phyloP scores from a whole-genome alignment of 1,140 invertebrate genomes.

The Drosophila ogumai region DNA sequence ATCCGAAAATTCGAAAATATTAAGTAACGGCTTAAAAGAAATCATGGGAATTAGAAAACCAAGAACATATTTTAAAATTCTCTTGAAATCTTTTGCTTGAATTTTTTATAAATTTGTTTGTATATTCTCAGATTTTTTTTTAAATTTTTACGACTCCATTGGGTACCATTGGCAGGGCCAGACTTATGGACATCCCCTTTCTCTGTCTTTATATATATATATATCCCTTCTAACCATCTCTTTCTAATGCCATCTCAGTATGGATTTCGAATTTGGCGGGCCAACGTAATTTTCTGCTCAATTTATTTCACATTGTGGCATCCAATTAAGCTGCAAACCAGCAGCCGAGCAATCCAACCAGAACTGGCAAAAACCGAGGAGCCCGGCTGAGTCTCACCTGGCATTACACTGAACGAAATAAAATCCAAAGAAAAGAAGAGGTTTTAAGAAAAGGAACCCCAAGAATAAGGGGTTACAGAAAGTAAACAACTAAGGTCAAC shows the following conservation, averaged over 20 bases:
- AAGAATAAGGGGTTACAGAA: too few relatives aligned
- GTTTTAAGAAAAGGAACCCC: neutral
- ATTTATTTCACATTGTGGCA: conserved; percentile 85
- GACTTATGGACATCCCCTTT: conserved; percentile 26
- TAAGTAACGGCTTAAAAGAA: too few relatives aligned
- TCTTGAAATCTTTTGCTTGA: too few relatives aligned
- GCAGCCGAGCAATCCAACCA: conserved; percentile 37
- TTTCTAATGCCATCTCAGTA: conserved; percentile 52
- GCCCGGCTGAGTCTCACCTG: conserved; percentile 18
- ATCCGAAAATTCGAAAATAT: too few relatives aligned
- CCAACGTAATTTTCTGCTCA: conserved; percentile 85
- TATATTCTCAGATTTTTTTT: neutral
- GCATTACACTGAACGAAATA: neutral
- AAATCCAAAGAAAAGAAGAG: neutral
- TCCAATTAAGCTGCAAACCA: conserved; percentile 84
- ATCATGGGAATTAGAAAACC: too few relatives aligned
- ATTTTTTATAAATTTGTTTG: neutral
- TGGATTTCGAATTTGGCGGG: conserved; percentile 76
- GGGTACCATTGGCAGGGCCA: conserved; percentile 56
- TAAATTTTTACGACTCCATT: conserved; percentile 59
- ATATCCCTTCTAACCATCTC: neutral
- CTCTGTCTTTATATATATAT: neutral
- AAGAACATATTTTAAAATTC: too few relatives aligned
- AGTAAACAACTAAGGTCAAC: too few relatives aligned
- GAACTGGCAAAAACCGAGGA: conserved; percentile 13